Evolutionary conservation across 2,113 vertebrate genomes (phyloP), one percentile per base, ranked within the genome.

Genomic region (Engraulis encrasicolus): DNA sequence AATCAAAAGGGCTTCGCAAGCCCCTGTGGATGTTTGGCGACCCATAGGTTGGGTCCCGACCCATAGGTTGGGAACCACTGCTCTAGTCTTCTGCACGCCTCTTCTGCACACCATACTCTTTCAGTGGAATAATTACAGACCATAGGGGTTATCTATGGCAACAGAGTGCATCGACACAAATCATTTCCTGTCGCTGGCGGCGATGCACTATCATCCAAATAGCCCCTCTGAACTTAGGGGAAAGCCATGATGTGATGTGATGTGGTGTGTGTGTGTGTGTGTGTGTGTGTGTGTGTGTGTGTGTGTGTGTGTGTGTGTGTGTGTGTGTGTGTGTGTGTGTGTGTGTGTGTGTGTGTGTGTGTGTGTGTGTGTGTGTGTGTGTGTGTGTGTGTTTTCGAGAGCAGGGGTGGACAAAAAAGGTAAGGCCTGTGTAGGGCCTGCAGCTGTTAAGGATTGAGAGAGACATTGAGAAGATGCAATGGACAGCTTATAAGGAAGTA

Each of bases 51-150:
- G n/a, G n/a, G n/a, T n/a, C n/a, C n/a, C n/a, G n/a, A n/a, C n/a
- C n/a, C n/a, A n/a, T n/a, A n/a, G n/a, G n/a, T n/a, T n/a, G n/a
- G n/a, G n/a, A n/a, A n/a, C n/a, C n/a, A n/a, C n/a, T n/a, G n/a
- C n/a, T n/a, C n/a, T n/a, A n/a, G n/a, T n/a, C n/a, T n/a, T n/a
- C n/a, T n/a, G n/a, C n/a, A n/a, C n/a, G n/a, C n/a, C n/a, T n/a
- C n/a, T n/a, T n/a, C n/a, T n/a, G n/a, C n/a, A n/a, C n/a, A n/a
- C n/a, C n/a, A n/a, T n/a, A n/a, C n/a, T n/a, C n/a, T n/a, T n/a
- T n/a, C n/a, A n/a, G n/a, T n/a, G n/a, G n/a, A 45, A 74, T 86
- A 86, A 86, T 86, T 71, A 83, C 49, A 83, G 34, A 40, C 36
- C 48, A 48, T 20, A 45, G 38, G 40, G 78, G 58, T 45, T 80